phyloP scores from a whole-genome alignment of 2,113 vertebrate species.

The Balaeniceps rex region DNA sequence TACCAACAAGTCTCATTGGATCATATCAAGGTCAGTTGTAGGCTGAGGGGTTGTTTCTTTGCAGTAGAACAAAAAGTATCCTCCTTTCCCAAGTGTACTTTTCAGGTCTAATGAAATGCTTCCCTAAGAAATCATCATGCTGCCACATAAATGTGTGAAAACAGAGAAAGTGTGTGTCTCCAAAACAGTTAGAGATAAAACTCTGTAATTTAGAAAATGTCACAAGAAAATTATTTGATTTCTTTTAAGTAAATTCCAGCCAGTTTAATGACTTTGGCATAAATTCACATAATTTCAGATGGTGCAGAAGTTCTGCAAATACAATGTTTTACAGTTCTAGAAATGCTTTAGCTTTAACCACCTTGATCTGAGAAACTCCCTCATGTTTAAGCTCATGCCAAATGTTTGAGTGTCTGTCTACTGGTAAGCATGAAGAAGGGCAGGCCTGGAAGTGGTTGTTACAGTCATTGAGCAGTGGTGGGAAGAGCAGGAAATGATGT shows the following conservation, averaged over 20 bases:
- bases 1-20: background rate
- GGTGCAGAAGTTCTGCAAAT: background rate
- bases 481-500: background rate
- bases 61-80: background rate
- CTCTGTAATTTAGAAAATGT: background rate
- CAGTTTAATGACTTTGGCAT: background rate
- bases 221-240: rapidly evolving
- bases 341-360: background rate
- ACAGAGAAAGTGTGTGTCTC: background rate
- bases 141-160: background rate
- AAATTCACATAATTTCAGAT: background rate
- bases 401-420: background rate
- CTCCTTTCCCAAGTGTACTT: background rate
- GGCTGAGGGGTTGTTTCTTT: background rate
- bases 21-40: background rate
- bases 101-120: background rate
- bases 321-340: background rate
- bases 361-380: background rate
- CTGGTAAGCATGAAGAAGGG: background rate
- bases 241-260: background rate
- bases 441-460: background rate
- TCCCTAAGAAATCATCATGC: background rate
- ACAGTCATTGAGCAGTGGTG: background rate
- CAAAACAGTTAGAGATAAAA: background rate
- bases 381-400: background rate